Conservation (phyloP, 2,113 vertebrate species). For the Proterorhinus semilunaris region DNA sequence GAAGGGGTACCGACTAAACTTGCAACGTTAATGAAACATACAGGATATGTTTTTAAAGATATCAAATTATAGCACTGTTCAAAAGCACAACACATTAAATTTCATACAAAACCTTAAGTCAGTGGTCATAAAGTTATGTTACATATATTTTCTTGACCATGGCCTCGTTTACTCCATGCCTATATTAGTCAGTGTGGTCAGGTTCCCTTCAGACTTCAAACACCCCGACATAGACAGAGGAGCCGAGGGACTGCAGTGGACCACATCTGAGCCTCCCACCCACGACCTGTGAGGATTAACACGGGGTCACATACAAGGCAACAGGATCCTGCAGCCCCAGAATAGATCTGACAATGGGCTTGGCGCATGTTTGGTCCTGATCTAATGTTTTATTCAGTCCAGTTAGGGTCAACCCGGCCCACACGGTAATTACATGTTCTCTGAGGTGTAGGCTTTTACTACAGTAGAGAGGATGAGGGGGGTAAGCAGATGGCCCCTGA, state of each 20-base stretch:
- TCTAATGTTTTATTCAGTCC: conserved; percentile 31
- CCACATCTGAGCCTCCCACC: conserved; percentile 18
- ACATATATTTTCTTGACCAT: neutral
- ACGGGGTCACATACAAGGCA: conserved; percentile 28
- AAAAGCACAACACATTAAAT: too few species aligned
- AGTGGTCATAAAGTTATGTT: too few species aligned
- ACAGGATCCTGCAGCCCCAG: conserved; percentile 26
- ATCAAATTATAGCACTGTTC: too few species aligned
- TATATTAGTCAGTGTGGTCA: conserved; percentile 12
- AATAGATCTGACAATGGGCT: conserved; percentile 19
- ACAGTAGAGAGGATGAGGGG: conserved; percentile 10
- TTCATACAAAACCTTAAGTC: too few species aligned
- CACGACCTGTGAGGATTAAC: conserved; percentile 30
- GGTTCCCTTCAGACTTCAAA: conserved; percentile 16
- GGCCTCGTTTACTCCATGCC: conserved; percentile 20
- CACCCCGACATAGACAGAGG: neutral
- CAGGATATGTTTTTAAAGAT: too few species aligned
- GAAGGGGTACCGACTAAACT: too few species aligned
- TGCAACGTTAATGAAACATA: too few species aligned
- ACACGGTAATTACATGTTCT: conserved; percentile 28
- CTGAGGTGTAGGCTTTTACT: neutral
- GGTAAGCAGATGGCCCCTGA: neutral
- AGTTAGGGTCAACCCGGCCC: conserved; percentile 24
- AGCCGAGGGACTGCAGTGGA: conserved; percentile 5
- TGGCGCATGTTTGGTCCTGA: conserved; percentile 24